Evolutionary conservation across 2,888 invertebrate species (phyloP).

Genomic region (Pachycephus smyrnensis): DNA sequence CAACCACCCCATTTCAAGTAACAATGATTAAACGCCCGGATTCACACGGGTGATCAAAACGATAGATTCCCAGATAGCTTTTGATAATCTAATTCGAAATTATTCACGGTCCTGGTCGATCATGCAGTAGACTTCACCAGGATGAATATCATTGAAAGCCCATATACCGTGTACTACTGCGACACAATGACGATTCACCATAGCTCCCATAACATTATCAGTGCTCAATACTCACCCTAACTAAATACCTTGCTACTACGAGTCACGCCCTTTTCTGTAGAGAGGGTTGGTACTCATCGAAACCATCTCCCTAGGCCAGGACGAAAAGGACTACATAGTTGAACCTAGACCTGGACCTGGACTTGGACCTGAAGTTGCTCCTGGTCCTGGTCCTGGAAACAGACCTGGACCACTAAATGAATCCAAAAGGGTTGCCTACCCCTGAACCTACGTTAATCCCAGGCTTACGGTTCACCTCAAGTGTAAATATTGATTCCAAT

Average conservation of each 20-base stretch:
- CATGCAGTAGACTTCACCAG: constrained; percentile 32
- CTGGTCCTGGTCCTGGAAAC: constrained; percentile 15
- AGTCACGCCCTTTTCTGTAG: constrained; percentile 32
- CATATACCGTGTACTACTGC: constrained; percentile 30
- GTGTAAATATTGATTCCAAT: constrained; percentile 65
- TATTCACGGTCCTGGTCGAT: constrained; percentile 40
- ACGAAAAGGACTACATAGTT: constrained; percentile 11
- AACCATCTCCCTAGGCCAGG: constrained; percentile 11
- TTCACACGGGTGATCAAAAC: not conserved
- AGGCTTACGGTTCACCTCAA: constrained; percentile 50
- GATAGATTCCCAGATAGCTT: constrained; percentile 40
- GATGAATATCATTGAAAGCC: constrained; percentile 42
- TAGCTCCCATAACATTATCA: constrained; percentile 46
- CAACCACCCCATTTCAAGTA: not conserved
- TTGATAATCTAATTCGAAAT: constrained; percentile 56
- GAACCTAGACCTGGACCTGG: not conserved
- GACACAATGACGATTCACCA: constrained; percentile 45
- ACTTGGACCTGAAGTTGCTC: not conserved
- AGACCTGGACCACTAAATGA: constrained; percentile 26
- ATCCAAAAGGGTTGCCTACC: constrained; percentile 50
- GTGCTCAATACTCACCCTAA: constrained; percentile 42
- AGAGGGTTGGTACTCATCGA: constrained; percentile 12
- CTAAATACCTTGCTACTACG: constrained; percentile 40
- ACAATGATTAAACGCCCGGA: not conserved
- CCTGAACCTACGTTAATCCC: constrained; percentile 55